A percentile compares a stretch with the other conserved stretches of the same genome.
These are phyloP conservation scores for Sternotherus odoratus DNA, from an alignment of 2,797 vertebrate genomes.

Conservation along the genomic window DNA sequence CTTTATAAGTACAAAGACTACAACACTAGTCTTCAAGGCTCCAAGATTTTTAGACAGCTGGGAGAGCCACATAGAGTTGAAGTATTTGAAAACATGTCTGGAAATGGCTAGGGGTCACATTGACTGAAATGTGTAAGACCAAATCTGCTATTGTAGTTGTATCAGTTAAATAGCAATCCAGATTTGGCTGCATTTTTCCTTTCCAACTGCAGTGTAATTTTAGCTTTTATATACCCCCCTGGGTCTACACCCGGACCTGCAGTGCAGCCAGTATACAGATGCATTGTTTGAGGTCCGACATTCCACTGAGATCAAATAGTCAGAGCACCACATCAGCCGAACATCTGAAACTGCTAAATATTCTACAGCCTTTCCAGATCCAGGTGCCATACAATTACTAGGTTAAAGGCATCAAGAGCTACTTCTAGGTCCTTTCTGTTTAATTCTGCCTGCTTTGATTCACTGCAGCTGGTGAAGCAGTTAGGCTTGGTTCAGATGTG, in stretches of 20 bases:
- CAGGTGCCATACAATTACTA: conserved; percentile 84
- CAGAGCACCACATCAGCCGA: conserved; percentile 45
- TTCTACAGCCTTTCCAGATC: conserved; percentile 74
- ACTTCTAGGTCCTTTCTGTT: conserved; percentile 69
- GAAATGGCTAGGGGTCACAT: conserved; percentile 62
- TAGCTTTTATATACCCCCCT: conserved; percentile 53
- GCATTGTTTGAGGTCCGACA: conserved; percentile 57
- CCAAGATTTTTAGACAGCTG: background rate
- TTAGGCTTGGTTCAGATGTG: conserved; percentile 79
- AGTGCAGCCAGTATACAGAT: conserved; percentile 64
- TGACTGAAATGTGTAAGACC: conserved; percentile 14
- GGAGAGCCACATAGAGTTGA: fast-evolving
- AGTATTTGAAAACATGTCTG: conserved; percentile 45
- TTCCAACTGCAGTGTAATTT: conserved; percentile 52
- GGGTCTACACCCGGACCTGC: conserved; percentile 35
- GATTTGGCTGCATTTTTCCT: conserved; percentile 60
- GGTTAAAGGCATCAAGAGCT: conserved; percentile 69
- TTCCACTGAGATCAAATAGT: conserved; percentile 65
- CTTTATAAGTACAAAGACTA: fast-evolving
- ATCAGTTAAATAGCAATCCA: conserved; percentile 34
- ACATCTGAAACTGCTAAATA: conserved; percentile 70
- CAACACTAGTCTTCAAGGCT: background rate
- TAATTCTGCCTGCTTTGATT: conserved; percentile 80
- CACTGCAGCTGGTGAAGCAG: conserved; percentile 82
- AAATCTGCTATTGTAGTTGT: conserved; percentile 58